Evolutionary conservation across 2,113 vertebrate species (phyloP).

Genomic region (Ophiodon elongatus): DNA sequence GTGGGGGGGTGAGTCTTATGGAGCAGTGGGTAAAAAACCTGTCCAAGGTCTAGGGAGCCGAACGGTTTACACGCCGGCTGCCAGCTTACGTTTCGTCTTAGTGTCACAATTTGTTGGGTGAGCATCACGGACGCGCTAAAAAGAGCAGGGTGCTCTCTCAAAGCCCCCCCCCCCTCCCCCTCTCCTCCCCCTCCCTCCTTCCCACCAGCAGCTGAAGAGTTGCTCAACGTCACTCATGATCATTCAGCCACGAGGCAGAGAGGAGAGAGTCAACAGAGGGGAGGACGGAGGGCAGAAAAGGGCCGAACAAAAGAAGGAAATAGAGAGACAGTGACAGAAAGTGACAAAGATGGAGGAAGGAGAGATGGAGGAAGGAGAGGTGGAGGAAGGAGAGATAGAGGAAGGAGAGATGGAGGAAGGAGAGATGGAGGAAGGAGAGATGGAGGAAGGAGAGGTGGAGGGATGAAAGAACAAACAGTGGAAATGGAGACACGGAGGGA

Average conservation of each 20-base stretch:
- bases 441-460: conserved; percentile 11
- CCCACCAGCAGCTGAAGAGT: conserved; percentile 49
- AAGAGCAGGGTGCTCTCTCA: conserved; percentile 44
- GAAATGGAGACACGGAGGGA: conserved; percentile 14
- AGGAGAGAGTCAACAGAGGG: conserved; percentile 29
- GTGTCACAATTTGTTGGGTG: conserved; percentile 69
- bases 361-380: conserved; percentile 6
- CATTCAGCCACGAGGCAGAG: conserved; percentile 40
- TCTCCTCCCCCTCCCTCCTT: neutral
- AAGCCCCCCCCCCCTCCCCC: conserved; percentile 18
- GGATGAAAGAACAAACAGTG: conserved; percentile 4
- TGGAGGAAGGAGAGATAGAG: neutral
- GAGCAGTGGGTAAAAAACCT: conserved; percentile 22
- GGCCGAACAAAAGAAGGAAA: conserved; percentile 33
- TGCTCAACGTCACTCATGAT: conserved; percentile 65
- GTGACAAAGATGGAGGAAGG: no score
- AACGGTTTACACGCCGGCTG: conserved; percentile 68
- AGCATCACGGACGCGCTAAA: conserved; percentile 44
- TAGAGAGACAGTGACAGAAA: conserved; percentile 22
- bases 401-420: neutral
- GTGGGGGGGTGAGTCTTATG: conserved; percentile 29
- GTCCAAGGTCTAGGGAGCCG: conserved; percentile 56
- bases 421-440: conserved; percentile 13
- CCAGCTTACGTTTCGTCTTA: conserved; percentile 69
- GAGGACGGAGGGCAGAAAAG: neutral